A percentile compares a stretch with the other conserved stretches of the same genome.
phyloP scores from a whole-genome alignment of 1,140 invertebrate species.

The Solenopsis invicta region DNA sequence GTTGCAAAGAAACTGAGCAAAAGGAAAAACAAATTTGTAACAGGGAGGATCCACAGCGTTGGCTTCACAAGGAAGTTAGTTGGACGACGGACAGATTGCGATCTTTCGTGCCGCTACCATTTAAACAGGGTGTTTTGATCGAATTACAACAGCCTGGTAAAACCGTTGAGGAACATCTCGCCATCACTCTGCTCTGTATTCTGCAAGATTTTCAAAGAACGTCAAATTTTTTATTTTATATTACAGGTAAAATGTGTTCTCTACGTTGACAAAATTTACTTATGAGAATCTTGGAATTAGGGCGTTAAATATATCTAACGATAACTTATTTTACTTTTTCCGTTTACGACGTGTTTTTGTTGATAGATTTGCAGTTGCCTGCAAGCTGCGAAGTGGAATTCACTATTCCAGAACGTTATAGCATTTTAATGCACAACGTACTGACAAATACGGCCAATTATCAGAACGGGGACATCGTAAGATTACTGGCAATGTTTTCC shows the following conservation, averaged over 20 bases:
- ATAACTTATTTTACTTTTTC: slow-evolving; percentile 49
- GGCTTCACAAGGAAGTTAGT: slow-evolving; percentile 84
- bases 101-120: slow-evolving; percentile 83
- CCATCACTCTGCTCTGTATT: slow-evolving; percentile 81
- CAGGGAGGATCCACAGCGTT: slow-evolving; percentile 84
- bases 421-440: slow-evolving; percentile 73
- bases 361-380: slow-evolving; percentile 83
- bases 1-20: background rate
- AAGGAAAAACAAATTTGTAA: slow-evolving; percentile 13
- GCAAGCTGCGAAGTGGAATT: slow-evolving; percentile 85
- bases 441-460: slow-evolving; percentile 76
- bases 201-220: slow-evolving; percentile 86
- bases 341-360: slow-evolving; percentile 43
- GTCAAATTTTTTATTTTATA: slow-evolving; percentile 84
- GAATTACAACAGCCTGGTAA: slow-evolving; percentile 82
- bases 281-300: background rate
- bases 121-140: slow-evolving; percentile 84
- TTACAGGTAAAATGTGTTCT: slow-evolving; percentile 80
- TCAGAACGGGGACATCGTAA: slow-evolving; percentile 81
- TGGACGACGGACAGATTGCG: slow-evolving; percentile 85
- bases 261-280: slow-evolving; percentile 17
- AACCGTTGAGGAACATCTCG: slow-evolving; percentile 74
- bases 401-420: slow-evolving; percentile 81
- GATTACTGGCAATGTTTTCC: slow-evolving; percentile 85
- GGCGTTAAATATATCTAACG: slow-evolving; percentile 60